phyloP scores from a whole-genome alignment of 2,797 vertebrate genomes.

The Potorous gilbertii region DNA sequence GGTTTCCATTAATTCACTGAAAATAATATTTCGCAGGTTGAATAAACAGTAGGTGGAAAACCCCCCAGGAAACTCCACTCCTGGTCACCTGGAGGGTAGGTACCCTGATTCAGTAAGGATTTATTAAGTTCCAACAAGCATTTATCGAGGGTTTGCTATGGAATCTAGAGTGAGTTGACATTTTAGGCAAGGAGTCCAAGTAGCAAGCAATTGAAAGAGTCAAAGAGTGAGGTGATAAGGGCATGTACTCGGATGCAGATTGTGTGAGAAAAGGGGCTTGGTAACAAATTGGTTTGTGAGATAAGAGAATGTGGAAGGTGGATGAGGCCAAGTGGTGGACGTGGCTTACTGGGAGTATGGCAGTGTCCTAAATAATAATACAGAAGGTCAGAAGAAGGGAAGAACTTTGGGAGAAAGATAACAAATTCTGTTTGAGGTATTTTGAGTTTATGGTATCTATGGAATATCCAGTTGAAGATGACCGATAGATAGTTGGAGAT shows the following conservation, averaged over 20 bases:
- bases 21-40: constrained; percentile 61
- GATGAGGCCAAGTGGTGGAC: background rate
- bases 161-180: background rate
- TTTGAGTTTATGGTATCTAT: background rate
- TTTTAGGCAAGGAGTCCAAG: no score
- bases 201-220: background rate
- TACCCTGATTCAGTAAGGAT: background rate
- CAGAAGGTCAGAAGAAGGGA: background rate
- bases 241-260: background rate
- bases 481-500: background rate
- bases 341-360: background rate
- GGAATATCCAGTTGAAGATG: background rate
- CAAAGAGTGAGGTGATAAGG: background rate
- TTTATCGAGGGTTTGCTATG: background rate
- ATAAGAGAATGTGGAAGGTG: background rate
- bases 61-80: background rate
- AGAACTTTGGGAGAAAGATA: background rate
- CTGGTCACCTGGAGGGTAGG: rapidly evolving
- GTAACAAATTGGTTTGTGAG: background rate
- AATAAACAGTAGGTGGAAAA: background rate
- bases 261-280: background rate
- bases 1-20: constrained; percentile 20
- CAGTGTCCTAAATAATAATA: background rate
- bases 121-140: background rate
- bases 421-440: background rate